Conservation (phyloP, 2,888 invertebrate species). For the Euclidia mi region DNA sequence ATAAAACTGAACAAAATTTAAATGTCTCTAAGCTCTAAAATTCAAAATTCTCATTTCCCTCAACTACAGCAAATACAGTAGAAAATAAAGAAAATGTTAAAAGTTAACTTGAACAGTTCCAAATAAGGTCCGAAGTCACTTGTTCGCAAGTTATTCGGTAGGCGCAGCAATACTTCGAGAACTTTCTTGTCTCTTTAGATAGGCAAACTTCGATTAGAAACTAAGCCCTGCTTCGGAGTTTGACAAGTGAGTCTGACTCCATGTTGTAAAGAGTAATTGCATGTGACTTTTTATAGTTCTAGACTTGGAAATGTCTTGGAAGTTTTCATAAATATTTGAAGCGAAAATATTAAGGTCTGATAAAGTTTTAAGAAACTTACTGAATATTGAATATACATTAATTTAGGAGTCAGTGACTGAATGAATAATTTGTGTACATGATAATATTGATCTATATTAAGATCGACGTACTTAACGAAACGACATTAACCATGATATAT, state of each 20-base stretch:
- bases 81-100: slow-evolving; percentile 36
- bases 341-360: too few species aligned
- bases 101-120: slow-evolving; percentile 19
- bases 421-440: too few species aligned
- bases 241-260: slow-evolving; percentile 56
- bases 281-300: slow-evolving; percentile 52
- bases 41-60: slow-evolving; percentile 4
- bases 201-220: slow-evolving; percentile 63
- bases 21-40: too few species aligned
- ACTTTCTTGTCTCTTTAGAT: slow-evolving; percentile 54
- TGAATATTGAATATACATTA: too few species aligned
- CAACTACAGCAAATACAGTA: slow-evolving; percentile 13
- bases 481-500: too few species aligned
- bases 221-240: slow-evolving; percentile 54
- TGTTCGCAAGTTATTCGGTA: slow-evolving; percentile 54
- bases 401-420: too few species aligned
- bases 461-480: too few species aligned
- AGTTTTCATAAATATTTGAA: slow-evolving; percentile 37
- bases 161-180: slow-evolving; percentile 50
- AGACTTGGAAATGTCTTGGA: slow-evolving; percentile 35
- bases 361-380: too few species aligned
- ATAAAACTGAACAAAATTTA: too few species aligned
- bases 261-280: slow-evolving; percentile 55
- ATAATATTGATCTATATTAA: too few species aligned
- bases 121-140: slow-evolving; percentile 50